Evolutionary conservation across 1,140 invertebrate genomes (phyloP).

Genomic region (Nylanderia fulva): DNA sequence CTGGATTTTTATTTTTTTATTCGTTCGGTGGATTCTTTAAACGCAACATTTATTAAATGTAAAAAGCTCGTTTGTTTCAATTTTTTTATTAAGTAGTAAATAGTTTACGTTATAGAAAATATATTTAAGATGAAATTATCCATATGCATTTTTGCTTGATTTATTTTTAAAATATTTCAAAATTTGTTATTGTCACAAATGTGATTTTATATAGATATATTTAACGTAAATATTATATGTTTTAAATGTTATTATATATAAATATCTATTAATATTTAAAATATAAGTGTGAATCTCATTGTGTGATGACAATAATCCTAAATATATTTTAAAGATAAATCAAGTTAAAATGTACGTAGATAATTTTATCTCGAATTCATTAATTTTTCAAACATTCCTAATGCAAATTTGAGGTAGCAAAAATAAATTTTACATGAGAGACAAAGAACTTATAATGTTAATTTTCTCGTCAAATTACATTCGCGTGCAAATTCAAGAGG

Average conservation of each 20-base stretch:
- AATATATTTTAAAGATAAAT: not conserved
- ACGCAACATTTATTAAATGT: not conserved
- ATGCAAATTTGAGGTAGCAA: not conserved
- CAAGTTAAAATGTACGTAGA: not conserved
- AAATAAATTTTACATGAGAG: not conserved
- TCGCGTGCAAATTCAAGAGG: constrained; percentile 13
- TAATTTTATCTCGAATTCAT: not conserved
- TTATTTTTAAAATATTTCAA: not conserved
- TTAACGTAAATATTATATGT: too few relatives aligned
- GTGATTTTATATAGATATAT: too few relatives aligned
- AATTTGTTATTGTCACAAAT: not conserved
- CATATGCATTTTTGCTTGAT: not conserved
- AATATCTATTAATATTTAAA: too few relatives aligned
- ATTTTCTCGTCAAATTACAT: not conserved
- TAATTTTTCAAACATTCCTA: not conserved
- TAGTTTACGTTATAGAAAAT: too few relatives aligned
- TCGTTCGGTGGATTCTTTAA: not conserved
- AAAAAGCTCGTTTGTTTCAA: too few relatives aligned
- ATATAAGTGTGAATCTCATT: too few relatives aligned
- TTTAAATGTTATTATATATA: too few relatives aligned
- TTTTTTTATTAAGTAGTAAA: too few relatives aligned
- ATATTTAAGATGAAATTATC: too few relatives aligned
- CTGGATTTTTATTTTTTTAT: not conserved
- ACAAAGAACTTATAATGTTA: constrained; percentile 10
- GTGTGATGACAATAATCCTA: not conserved